Conservation (phyloP, 2,113 vertebrate genomes). For the Scomber japonicus region DNA sequence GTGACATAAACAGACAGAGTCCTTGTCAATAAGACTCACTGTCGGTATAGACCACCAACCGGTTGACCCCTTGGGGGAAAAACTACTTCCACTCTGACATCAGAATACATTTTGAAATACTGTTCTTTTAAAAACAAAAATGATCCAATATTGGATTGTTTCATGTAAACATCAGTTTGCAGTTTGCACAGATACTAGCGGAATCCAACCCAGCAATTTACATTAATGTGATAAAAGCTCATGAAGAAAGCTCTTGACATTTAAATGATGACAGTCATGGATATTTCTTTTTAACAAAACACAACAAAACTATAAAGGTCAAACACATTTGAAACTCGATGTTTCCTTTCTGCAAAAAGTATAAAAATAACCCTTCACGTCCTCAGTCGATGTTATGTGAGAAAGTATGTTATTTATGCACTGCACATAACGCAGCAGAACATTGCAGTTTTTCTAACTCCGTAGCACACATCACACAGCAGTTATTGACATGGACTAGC, state of each 20-base stretch:
- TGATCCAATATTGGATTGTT: no score
- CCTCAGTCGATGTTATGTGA: no score
- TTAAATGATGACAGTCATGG: no score
- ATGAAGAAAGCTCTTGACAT: no score
- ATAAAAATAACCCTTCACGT: neutral
- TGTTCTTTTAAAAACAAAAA: neutral
- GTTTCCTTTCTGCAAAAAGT: slow-evolving; percentile 10
- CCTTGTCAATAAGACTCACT: slow-evolving; percentile 67
- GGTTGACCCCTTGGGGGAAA: slow-evolving; percentile 43
- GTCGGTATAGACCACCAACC: slow-evolving; percentile 51
- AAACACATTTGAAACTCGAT: neutral
- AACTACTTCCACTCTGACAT: neutral
- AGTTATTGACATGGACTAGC: neutral
- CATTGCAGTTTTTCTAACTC: neutral
- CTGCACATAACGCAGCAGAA: neutral
- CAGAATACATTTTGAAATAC: neutral
- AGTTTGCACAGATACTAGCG: neutral
- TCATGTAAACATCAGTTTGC: neutral
- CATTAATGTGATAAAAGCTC: neutral
- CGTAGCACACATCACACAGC: no score
- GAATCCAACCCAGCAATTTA: neutral
- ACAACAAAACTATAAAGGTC: no score
- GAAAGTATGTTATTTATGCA: no score
- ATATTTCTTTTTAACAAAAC: neutral
- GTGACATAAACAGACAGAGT: slow-evolving; percentile 71